A percentile compares a stretch with the other conserved stretches of the same genome.
Conservation (phyloP, 2,113 vertebrate species). For the Lasiurus cinereus region DNA sequence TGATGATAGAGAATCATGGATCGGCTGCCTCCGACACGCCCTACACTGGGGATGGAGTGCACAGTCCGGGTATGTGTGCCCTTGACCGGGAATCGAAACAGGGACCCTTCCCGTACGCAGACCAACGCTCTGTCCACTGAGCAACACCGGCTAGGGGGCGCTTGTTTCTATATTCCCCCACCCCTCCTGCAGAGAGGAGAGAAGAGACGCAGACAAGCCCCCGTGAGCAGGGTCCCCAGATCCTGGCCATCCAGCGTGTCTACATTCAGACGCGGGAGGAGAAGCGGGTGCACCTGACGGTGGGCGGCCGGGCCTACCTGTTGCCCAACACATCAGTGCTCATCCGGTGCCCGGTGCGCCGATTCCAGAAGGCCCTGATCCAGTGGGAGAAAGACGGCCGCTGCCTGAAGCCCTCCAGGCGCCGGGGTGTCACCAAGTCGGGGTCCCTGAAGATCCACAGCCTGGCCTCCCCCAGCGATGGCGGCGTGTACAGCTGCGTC, state of each 20-base stretch:
- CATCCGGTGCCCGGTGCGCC: slow-evolving; percentile 92
- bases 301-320: slow-evolving; percentile 93
- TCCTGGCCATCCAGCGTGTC: slow-evolving; percentile 89
- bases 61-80: too few species aligned
- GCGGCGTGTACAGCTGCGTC: slow-evolving; percentile 91
- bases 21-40: too few species aligned
- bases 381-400: slow-evolving; percentile 94
- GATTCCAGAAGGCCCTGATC: slow-evolving; percentile 92
- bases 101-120: too few species aligned
- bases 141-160: neutral
- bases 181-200: slow-evolving; percentile 78
- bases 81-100: too few species aligned
- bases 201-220: slow-evolving; percentile 66
- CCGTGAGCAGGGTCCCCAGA: slow-evolving; percentile 85
- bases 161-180: too few species aligned
- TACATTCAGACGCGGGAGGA: slow-evolving; percentile 94
- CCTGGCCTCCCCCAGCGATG: slow-evolving; percentile 89
- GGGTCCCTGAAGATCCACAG: slow-evolving; percentile 93
- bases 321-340: slow-evolving; percentile 94
- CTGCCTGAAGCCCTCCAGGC: slow-evolving; percentile 88
- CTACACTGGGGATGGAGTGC: too few species aligned
- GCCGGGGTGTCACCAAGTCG: slow-evolving; percentile 90
- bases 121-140: too few species aligned
- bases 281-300: slow-evolving; percentile 92
- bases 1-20: too few species aligned